Evolutionary conservation across 2,113 vertebrate genomes (phyloP).

Genomic region (Ginglymostoma cirratum): DNA sequence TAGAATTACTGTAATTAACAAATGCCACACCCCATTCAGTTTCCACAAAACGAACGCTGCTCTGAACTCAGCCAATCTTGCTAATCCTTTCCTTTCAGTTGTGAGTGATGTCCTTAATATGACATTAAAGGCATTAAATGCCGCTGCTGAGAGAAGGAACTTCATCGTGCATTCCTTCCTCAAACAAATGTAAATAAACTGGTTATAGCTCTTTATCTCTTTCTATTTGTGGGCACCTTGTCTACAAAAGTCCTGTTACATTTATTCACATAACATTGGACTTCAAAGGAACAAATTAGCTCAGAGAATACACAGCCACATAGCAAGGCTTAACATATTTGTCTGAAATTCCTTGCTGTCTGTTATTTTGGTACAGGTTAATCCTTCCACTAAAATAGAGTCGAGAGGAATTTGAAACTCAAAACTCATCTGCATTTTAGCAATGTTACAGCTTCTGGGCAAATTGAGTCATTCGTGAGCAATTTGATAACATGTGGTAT

Average conservation of each 20-base stretch:
- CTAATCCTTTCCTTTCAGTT: not conserved
- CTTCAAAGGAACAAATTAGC: not conserved
- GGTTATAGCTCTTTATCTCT: not conserved
- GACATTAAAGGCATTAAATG: not conserved
- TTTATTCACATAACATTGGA: not conserved
- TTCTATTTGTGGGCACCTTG: not conserved
- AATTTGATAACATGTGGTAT: not conserved
- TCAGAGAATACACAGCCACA: not conserved
- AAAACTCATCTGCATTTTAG: not conserved
- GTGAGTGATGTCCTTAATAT: not conserved
- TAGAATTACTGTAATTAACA: not conserved
- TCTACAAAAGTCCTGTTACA: not conserved
- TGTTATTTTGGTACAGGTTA: not conserved
- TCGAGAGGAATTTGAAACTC: not conserved
- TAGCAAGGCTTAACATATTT: not conserved
- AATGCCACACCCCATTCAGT: not conserved
- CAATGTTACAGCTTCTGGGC: not conserved
- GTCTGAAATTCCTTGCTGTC: not conserved
- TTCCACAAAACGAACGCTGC: not conserved
- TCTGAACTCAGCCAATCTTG: not conserved
- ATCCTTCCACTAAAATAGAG: not conserved
- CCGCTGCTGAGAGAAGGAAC: not conserved
- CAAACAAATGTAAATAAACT: slow-evolving; percentile 1
- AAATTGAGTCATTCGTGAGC: not conserved
- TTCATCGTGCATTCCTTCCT: not conserved